Evolutionary conservation across 2,888 invertebrate species (phyloP).

Genomic region (Palloptera scutellata): DNA sequence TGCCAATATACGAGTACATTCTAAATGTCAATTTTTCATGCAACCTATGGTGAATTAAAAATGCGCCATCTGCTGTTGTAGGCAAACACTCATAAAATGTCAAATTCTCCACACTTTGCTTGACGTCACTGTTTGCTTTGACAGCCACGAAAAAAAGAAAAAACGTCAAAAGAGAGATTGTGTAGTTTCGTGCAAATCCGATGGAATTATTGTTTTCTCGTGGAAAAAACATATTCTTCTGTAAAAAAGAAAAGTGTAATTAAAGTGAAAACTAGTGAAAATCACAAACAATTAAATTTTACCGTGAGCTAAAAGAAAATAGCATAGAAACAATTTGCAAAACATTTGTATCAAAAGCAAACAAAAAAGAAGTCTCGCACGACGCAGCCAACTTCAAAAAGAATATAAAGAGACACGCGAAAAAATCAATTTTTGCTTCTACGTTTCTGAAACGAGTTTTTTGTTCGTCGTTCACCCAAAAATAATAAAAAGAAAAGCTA

Average conservation of each 20-base stretch:
- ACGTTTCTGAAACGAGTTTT: constrained; percentile 35
- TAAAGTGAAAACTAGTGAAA: neutral
- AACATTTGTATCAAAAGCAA: neutral
- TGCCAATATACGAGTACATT: too few relatives aligned
- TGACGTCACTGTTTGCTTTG: constrained; percentile 33
- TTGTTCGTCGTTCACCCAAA: constrained; percentile 3
- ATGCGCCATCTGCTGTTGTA: constrained; percentile 7
- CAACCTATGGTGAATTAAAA: constrained; percentile 1
- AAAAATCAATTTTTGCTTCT: constrained; percentile 51
- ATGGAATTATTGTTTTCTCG: neutral
- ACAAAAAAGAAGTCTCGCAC: neutral
- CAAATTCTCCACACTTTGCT: neutral
- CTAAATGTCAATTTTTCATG: too few relatives aligned
- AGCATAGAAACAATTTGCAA: neutral
- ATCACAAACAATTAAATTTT: neutral
- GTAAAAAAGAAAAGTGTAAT: neutral
- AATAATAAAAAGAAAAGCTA: constrained; percentile 4
- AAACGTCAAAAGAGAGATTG: neutral
- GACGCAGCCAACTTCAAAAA: neutral
- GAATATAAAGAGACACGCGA: constrained; percentile 12
- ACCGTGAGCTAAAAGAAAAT: neutral
- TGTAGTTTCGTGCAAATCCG: neutral
- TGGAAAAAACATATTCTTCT: neutral
- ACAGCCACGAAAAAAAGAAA: constrained; percentile 34
- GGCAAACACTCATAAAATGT: neutral